A percentile compares a stretch with the other conserved stretches of the same genome.
These are phyloP conservation scores for Drosophila anomelani DNA, from an alignment of 2,888 invertebrate species.

Conservation along the genomic window DNA sequence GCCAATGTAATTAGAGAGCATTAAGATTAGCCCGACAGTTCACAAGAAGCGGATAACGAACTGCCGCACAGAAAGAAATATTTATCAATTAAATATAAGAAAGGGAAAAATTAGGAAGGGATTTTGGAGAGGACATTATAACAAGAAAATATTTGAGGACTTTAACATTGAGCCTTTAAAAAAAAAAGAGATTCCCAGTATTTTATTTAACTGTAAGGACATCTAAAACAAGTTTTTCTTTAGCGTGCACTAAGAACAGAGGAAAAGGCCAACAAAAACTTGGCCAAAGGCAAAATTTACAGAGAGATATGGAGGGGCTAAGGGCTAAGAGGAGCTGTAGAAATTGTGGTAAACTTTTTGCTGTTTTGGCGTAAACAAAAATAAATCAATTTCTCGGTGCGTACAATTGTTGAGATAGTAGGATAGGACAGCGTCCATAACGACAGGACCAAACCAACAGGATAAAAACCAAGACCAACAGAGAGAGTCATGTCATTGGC, in stretches of 20 bases:
- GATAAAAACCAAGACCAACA: slow-evolving; percentile 23
- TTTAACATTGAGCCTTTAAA: too few relatives aligned
- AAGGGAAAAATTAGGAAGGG: too few relatives aligned
- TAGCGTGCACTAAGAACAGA: slow-evolving; percentile 23
- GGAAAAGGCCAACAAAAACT: slow-evolving; percentile 32
- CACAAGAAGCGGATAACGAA: slow-evolving; percentile 46
- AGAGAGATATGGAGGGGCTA: background rate
- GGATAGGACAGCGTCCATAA: slow-evolving; percentile 52
- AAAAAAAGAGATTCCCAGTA: background rate
- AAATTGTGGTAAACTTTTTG: slow-evolving; percentile 58
- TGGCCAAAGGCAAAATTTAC: slow-evolving; percentile 24
- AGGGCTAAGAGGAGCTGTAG: background rate
- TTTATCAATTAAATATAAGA: background rate
- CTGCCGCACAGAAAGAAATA: slow-evolving; percentile 14
- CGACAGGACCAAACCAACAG: slow-evolving; percentile 52
- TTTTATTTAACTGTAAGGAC: background rate
- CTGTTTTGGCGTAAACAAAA: slow-evolving; percentile 66
- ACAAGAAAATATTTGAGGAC: too few relatives aligned
- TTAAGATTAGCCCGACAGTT: slow-evolving; percentile 71
- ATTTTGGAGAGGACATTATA: background rate
- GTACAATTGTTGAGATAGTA: slow-evolving; percentile 39
- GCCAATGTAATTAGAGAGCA: slow-evolving; percentile 77
- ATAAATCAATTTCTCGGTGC: slow-evolving; percentile 82
- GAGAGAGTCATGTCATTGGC: slow-evolving; percentile 56
- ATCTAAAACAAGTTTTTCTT: background rate